phyloP scores from a whole-genome alignment of 2,113 vertebrate genomes.

The Patagioenas fasciata region DNA sequence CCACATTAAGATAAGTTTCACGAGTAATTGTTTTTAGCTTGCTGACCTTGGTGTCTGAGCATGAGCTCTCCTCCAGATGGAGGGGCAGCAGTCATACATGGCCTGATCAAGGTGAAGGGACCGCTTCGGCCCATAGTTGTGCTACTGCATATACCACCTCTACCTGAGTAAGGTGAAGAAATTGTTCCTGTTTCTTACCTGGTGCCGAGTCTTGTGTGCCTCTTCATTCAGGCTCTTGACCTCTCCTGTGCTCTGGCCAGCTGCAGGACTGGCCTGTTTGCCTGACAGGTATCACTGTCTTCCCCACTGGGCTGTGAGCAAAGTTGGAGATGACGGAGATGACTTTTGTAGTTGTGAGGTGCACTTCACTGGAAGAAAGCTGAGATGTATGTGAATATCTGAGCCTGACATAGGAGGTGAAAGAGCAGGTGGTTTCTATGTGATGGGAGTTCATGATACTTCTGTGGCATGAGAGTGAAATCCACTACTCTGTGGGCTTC shows the following conservation, averaged over 20 bases:
- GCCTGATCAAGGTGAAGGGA: not conserved
- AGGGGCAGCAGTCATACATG: not conserved
- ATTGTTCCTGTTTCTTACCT: not conserved
- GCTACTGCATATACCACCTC: not conserved
- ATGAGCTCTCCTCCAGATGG: rapidly evolving
- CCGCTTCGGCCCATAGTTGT: not conserved
- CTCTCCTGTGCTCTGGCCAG: rapidly evolving
- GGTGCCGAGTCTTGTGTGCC: not conserved
- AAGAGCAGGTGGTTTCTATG: not conserved
- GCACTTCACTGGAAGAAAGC: not conserved
- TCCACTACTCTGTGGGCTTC: not conserved
- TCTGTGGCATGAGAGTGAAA: not conserved
- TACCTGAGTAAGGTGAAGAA: not conserved
- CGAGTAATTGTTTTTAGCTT: not conserved
- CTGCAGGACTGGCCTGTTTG: not conserved
- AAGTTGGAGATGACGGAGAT: not conserved
- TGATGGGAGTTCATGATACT: not conserved
- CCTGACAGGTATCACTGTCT: not conserved
- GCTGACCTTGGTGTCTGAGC: not conserved
- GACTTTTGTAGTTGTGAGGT: not conserved
- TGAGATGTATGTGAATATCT: not conserved
- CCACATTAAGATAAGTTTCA: not conserved
- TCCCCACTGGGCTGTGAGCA: not conserved
- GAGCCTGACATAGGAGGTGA: not conserved
- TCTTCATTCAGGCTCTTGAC: not conserved